phyloP scores from a whole-genome alignment of 2,797 vertebrate genomes.

The Sebastes goodei region DNA sequence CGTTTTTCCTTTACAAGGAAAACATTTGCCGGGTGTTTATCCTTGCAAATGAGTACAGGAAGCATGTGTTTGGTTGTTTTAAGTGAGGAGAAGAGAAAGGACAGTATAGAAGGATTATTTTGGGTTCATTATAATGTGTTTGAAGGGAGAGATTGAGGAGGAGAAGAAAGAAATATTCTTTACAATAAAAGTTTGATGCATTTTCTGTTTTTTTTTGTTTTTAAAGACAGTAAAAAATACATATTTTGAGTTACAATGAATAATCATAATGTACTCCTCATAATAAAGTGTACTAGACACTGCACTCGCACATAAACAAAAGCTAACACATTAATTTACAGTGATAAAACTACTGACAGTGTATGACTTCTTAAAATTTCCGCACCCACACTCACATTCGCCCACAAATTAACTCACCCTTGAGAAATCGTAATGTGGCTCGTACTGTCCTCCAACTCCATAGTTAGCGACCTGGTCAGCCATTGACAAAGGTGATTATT shows the following conservation, averaged over 20 bases:
- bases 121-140: not conserved
- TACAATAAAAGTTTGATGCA: not conserved
- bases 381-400: not conserved
- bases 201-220: not conserved
- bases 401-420: conserved; percentile 86
- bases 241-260: not conserved
- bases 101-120: not conserved
- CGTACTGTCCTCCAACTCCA: conserved; percentile 97
- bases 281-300: not conserved
- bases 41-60: no score
- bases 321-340: not conserved
- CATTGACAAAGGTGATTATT: conserved; percentile 21
- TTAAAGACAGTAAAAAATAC: not conserved
- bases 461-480: conserved; percentile 93
- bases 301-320: not conserved
- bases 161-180: not conserved
- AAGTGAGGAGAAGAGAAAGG: not conserved
- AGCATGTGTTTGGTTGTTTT: not conserved
- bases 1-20: no score
- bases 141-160: not conserved
- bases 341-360: not conserved
- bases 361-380: not conserved
- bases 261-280: not conserved
- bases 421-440: conserved; percentile 98
- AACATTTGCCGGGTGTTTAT: no score